Conservation (phyloP, 2,888 invertebrate species). For the Blastobasis lacticolella region DNA sequence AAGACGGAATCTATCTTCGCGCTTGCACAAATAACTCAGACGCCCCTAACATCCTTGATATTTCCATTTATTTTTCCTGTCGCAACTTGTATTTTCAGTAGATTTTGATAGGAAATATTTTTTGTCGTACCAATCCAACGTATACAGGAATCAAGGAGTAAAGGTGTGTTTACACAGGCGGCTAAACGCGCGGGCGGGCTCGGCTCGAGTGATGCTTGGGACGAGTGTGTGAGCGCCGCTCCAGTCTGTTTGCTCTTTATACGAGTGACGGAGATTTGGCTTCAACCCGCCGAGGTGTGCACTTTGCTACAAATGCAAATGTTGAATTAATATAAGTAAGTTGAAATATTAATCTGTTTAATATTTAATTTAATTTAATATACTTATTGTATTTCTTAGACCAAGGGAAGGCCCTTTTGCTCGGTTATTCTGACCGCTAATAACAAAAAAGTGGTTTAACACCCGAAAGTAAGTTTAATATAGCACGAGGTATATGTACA, state of each 20-base stretch:
- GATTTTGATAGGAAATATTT: conserved; percentile 22
- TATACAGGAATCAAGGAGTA: conserved; percentile 34
- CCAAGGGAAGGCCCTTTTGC: no score
- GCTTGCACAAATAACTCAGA: not conserved
- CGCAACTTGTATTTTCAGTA: not conserved
- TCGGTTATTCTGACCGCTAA: no score
- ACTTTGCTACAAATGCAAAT: no score
- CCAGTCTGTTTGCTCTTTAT: conserved; percentile 60
- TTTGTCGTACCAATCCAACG: conserved; percentile 33
- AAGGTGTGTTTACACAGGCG: conserved; percentile 51
- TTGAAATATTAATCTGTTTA: no score
- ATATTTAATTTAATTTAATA: no score
- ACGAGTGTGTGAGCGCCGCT: conserved; percentile 51
- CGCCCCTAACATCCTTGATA: not conserved
- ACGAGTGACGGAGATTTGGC: conserved; percentile 28
- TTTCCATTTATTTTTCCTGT: not conserved
- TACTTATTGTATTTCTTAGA: no score
- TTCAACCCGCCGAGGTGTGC: no score
- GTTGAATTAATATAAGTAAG: no score
- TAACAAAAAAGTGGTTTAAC: no score
- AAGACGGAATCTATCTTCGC: not conserved
- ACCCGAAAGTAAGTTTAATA: no score
- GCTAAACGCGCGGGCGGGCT: conserved; percentile 52
- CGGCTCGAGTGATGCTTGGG: conserved; percentile 20
- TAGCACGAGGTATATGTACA: no score